phyloP scores from a whole-genome alignment of 2,113 vertebrate genomes.

The Corvus moneduloides region DNA sequence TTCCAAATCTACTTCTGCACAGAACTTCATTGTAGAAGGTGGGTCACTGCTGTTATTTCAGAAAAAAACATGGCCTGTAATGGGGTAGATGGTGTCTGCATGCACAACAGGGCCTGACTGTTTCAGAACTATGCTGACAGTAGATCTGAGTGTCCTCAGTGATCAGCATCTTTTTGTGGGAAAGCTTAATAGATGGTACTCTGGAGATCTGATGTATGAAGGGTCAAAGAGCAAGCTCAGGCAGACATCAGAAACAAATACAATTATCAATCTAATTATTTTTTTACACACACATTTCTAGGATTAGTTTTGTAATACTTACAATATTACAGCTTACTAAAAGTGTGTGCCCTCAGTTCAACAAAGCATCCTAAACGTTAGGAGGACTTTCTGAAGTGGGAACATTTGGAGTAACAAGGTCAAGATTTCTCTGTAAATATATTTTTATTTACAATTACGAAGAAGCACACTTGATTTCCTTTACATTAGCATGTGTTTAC shows the following conservation, averaged over 20 bases:
- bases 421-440: background rate
- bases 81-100: background rate
- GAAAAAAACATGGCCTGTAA: background rate
- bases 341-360: background rate
- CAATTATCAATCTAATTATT: background rate
- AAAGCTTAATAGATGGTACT: background rate
- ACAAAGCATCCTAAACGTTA: background rate
- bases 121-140: background rate
- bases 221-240: background rate
- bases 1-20: slow-evolving; percentile 99
- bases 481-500: background rate
- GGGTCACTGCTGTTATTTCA: slow-evolving; percentile 2
- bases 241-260: background rate
- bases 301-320: background rate
- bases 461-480: background rate
- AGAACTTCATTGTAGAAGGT: slow-evolving; percentile 96
- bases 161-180: background rate
- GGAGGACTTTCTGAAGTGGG: background rate
- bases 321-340: background rate
- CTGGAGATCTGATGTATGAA: background rate
- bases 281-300: background rate
- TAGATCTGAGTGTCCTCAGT: background rate
- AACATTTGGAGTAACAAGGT: background rate
- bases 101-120: background rate
- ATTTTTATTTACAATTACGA: background rate